phyloP scores from a whole-genome alignment of 2,888 invertebrate species.

The Alsophila aescularia region DNA sequence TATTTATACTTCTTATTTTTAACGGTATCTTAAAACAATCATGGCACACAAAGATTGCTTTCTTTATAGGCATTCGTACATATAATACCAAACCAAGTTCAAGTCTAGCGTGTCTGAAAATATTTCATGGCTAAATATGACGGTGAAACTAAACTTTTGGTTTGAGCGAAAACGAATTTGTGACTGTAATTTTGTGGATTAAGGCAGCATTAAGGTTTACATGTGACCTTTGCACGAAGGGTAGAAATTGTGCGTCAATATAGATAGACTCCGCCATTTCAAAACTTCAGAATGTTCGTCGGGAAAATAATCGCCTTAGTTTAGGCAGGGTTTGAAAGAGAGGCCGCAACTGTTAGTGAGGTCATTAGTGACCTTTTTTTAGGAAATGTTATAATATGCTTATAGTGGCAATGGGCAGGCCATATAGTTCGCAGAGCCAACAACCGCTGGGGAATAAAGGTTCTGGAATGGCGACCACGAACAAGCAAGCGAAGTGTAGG shows the following conservation, averaged over 20 bases:
- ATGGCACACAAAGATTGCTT: constrained; percentile 6
- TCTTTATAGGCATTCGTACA: constrained; percentile 10
- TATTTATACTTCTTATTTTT: background rate
- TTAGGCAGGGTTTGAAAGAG: no score
- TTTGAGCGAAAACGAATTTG: constrained; percentile 10
- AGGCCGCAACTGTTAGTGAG: no score
- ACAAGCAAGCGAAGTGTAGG: no score
- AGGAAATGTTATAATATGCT: no score
- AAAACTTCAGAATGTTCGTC: constrained; percentile 8
- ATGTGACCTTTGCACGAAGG: constrained; percentile 37
- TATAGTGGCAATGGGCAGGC: no score
- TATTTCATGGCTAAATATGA: constrained; percentile 54
- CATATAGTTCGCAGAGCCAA: no score
- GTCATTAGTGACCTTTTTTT: no score
- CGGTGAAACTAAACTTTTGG: constrained; percentile 41
- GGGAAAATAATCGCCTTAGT: background rate
- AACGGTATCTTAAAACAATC: constrained; percentile 11
- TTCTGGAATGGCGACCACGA: no score
- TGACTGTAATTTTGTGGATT: constrained; percentile 24
- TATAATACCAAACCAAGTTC: constrained; percentile 56
- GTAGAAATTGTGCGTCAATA: constrained; percentile 15
- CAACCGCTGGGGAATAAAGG: no score
- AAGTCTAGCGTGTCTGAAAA: constrained; percentile 63
- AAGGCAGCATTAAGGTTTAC: constrained; percentile 24
- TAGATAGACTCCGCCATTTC: constrained; percentile 18